These are phyloP conservation scores for Eulemur coronatus DNA, from an alignment of 2,797 vertebrate genomes.

Conservation along the genomic window DNA sequence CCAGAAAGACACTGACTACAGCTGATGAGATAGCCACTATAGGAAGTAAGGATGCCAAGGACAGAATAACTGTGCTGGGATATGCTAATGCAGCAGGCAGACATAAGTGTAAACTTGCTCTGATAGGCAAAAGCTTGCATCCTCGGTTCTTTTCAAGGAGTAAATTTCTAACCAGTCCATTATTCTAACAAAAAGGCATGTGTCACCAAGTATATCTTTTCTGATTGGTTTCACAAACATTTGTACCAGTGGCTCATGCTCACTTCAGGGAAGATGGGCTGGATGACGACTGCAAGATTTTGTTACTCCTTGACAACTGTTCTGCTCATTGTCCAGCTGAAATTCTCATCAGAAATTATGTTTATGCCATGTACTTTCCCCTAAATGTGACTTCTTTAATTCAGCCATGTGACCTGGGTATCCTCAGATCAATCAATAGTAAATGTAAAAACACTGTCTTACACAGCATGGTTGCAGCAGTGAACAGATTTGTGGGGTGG, in stretches of 20 bases:
- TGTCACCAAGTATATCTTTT: background rate
- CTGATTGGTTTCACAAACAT: background rate
- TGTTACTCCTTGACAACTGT: background rate
- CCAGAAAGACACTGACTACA: background rate
- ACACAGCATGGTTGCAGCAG: background rate
- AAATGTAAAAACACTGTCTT: background rate
- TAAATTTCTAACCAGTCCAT: background rate
- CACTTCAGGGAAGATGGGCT: background rate
- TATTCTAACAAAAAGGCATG: background rate
- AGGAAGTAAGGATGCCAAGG: background rate
- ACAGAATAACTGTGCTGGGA: background rate
- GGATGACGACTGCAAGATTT: background rate
- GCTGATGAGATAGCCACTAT: background rate
- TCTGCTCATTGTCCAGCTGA: background rate
- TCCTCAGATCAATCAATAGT: background rate
- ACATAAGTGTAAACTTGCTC: background rate
- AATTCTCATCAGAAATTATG: background rate
- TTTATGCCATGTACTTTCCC: background rate
- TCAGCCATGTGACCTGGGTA: background rate
- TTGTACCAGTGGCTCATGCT: background rate
- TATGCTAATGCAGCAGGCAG: background rate
- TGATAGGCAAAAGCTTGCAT: background rate
- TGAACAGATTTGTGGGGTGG: background rate
- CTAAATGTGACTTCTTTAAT: background rate
- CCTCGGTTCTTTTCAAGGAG: background rate